These are phyloP conservation scores for Saccopteryx bilineata DNA, from an alignment of 2,113 vertebrate species.

Conservation along the genomic window DNA sequence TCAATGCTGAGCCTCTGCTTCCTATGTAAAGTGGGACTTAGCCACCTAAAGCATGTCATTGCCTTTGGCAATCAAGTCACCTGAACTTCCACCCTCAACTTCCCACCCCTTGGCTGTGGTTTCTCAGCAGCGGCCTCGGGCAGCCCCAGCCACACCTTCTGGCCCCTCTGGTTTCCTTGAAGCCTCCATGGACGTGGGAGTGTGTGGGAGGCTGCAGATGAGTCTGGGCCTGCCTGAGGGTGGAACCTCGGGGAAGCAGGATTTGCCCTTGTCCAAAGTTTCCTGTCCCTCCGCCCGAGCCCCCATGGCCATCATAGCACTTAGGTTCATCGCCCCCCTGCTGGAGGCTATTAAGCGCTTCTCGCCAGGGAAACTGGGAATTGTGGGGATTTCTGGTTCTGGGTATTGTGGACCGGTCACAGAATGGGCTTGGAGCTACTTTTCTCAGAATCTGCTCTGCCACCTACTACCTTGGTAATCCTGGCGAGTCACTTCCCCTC, in stretches of 20 bases:
- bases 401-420: neutral
- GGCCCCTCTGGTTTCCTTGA: neutral
- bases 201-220: neutral
- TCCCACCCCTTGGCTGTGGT: neutral
- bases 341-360: neutral
- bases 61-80: neutral
- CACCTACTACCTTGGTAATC: neutral
- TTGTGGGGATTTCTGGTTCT: neutral
- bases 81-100: neutral
- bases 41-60: neutral
- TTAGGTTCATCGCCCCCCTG: neutral
- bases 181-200: neutral
- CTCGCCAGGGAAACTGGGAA: neutral
- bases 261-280: neutral
- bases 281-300: accelerated
- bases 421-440: neutral
- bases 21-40: neutral
- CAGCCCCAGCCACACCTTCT: neutral
- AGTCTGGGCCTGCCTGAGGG: neutral
- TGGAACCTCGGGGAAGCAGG: neutral
- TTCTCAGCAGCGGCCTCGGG: neutral
- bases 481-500: neutral
- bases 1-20: neutral
- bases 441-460: neutral
- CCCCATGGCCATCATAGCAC: neutral